A percentile compares a stretch with the other conserved stretches of the same genome.
These are phyloP conservation scores for Conus betulinus DNA, from an alignment of 1,140 invertebrate genomes.

Conservation along the genomic window DNA sequence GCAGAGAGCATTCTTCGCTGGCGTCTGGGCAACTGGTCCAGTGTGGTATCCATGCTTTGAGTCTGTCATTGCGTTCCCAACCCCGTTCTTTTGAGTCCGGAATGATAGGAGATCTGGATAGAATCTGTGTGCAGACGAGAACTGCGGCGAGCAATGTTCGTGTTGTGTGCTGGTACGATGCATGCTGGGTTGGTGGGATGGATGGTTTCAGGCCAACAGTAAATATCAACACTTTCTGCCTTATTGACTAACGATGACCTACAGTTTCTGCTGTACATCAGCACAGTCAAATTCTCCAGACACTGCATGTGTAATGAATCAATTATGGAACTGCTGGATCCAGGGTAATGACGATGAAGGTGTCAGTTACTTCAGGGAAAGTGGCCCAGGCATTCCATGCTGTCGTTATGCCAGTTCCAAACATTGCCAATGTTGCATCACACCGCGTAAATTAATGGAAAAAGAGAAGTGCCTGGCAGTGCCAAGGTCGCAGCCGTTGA, in stretches of 20 bases:
- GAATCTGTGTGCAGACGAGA: not conserved
- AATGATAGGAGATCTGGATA: not conserved
- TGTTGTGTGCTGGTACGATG: slow-evolving; percentile 19
- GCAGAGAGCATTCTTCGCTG: not conserved
- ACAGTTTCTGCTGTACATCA: slow-evolving; percentile 34
- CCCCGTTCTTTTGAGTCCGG: slow-evolving; percentile 17
- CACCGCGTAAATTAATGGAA: slow-evolving; percentile 18
- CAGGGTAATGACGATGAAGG: slow-evolving; percentile 19
- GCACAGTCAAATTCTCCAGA: not conserved
- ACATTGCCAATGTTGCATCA: slow-evolving; percentile 5
- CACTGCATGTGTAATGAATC: not conserved
- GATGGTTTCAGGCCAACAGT: slow-evolving; percentile 1
- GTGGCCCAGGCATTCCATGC: slow-evolving; percentile 34
- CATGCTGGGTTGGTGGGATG: slow-evolving; percentile 8
- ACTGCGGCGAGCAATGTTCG: not conserved
- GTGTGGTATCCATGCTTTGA: not conserved
- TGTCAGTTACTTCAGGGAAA: slow-evolving; percentile 21
- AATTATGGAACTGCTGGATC: not conserved
- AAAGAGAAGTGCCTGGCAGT: slow-evolving; percentile 18
- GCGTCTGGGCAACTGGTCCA: slow-evolving; percentile 1
- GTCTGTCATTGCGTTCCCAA: slow-evolving; percentile 24
- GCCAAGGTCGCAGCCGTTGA: not conserved
- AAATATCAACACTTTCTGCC: slow-evolving; percentile 25
- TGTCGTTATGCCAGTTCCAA: slow-evolving; percentile 26
- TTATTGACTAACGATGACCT: slow-evolving; percentile 12